These are phyloP conservation scores for Microcebus lehilahytsara DNA, from an alignment of 2,113 vertebrate genomes.

Conservation along the genomic window DNA sequence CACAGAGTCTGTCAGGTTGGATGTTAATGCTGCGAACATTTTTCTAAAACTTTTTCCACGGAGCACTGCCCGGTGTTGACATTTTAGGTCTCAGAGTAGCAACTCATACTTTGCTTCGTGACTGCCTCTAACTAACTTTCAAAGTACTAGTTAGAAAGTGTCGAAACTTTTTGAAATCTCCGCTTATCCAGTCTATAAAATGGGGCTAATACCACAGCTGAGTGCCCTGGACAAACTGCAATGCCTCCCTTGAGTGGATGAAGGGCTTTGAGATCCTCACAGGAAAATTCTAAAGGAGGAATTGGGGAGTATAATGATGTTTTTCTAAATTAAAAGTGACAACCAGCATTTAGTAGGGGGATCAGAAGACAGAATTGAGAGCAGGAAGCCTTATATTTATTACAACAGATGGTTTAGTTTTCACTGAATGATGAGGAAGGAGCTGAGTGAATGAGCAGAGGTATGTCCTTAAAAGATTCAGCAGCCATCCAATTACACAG, in stretches of 20 bases:
- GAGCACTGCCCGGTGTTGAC: not conserved
- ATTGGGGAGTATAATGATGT: conserved; percentile 71
- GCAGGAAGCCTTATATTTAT: conserved; percentile 44
- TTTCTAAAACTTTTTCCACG: not conserved
- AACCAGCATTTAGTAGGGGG: conserved; percentile 69
- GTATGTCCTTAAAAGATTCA: not conserved
- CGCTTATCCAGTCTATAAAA: conserved; percentile 32
- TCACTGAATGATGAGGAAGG: conserved; percentile 60
- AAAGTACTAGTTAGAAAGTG: not conserved
- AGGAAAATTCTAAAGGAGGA: conserved; percentile 59
- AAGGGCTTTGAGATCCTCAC: conserved; percentile 55
- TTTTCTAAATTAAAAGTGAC: conserved; percentile 78
- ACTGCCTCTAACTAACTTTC: not conserved
- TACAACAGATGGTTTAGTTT: conserved; percentile 77
- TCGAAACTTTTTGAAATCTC: not conserved
- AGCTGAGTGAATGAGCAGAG: not conserved
- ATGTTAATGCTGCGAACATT: not conserved
- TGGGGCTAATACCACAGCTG: not conserved
- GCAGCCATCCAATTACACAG: not conserved
- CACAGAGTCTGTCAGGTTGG: not conserved
- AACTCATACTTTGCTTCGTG: not conserved
- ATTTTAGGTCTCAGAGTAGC: not conserved
- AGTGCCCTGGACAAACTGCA: not conserved
- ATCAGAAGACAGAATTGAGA: conserved; percentile 53
- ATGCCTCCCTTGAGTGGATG: not conserved